A percentile compares a stretch with the other conserved stretches of the same genome.
phyloP scores from a whole-genome alignment of 1,140 invertebrate genomes.

The Cyclina sinensis region DNA sequence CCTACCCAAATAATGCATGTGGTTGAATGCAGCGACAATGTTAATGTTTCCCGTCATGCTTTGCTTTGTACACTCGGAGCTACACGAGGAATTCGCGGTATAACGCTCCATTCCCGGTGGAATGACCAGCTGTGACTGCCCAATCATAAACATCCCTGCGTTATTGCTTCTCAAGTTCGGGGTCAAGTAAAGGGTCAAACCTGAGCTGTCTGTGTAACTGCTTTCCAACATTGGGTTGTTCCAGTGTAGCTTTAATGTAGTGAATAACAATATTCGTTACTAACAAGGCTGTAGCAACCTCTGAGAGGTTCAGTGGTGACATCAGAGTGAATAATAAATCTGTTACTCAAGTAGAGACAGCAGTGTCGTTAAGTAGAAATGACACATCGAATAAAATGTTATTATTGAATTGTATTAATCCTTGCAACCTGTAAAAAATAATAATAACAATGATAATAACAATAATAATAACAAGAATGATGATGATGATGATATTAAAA shows the following conservation, averaged over 20 bases:
- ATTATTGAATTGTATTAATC: no score
- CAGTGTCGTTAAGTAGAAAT: no score
- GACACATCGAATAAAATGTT: no score
- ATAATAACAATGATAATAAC: no score
- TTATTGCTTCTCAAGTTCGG: slow-evolving; percentile 66
- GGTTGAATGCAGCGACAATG: neutral
- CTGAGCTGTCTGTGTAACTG: slow-evolving; percentile 67
- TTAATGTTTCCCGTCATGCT: slow-evolving; percentile 10
- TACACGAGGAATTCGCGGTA: neutral
- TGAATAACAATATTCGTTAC: no score
- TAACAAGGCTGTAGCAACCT: no score
- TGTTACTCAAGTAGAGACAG: no score
- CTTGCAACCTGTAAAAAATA: no score
- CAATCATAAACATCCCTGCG: slow-evolving; percentile 62
- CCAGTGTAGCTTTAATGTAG: slow-evolving; percentile 72
- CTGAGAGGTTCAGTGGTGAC: no score
- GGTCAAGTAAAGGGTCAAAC: slow-evolving; percentile 66
- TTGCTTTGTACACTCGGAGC: neutral
- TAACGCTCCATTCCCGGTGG: slow-evolving; percentile 43
- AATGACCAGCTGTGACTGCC: slow-evolving; percentile 60
- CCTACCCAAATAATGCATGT: slow-evolving; percentile 48
- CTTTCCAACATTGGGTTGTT: slow-evolving; percentile 64
- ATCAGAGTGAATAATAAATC: no score
- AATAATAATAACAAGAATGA: no score
- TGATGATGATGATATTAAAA: no score